A percentile compares a stretch with the other conserved stretches of the same genome.
Conservation (phyloP, 2,797 vertebrate species). For the Sphaeramia orbicularis region DNA sequence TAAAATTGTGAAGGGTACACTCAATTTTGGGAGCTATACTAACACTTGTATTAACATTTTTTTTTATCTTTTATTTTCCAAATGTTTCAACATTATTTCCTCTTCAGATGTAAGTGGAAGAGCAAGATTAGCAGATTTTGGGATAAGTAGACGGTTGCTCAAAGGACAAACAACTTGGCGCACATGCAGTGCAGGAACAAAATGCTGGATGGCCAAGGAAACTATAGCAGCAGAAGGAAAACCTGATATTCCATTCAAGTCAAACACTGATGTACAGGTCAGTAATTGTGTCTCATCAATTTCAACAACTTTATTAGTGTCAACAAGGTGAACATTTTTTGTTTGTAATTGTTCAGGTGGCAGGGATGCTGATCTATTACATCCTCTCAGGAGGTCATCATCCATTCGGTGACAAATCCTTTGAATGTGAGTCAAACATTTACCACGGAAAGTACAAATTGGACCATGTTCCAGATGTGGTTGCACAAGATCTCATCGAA, state of each 20-base stretch:
- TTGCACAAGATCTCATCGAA: conserved; percentile 72
- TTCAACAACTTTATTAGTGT: too few species aligned
- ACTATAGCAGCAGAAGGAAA: conserved; percentile 38
- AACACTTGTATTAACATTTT: too few species aligned
- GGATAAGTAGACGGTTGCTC: conserved; percentile 71
- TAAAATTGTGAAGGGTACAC: too few species aligned
- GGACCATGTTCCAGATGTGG: conserved; percentile 58
- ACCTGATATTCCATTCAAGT: conserved; percentile 56
- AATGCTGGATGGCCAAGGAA: conserved; percentile 78
- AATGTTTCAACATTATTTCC: neutral
- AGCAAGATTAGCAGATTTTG: conserved; percentile 77
- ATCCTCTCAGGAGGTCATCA: conserved; percentile 76
- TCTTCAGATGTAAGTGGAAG: conserved; percentile 56
- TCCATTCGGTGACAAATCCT: conserved; percentile 62
- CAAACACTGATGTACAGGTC: conserved; percentile 76
- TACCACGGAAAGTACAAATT: conserved; percentile 39
- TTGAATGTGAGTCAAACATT: conserved; percentile 52
- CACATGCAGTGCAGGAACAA: conserved; percentile 71
- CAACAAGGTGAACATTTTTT: accelerated
- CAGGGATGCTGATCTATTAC: conserved; percentile 80
- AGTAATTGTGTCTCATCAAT: neutral
- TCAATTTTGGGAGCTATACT: too few species aligned
- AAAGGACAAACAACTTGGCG: conserved; percentile 53
- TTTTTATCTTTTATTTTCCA: neutral
- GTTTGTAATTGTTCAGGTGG: conserved; percentile 58